phyloP scores from a whole-genome alignment of 2,888 invertebrate genomes.

The Autographa gamma region DNA sequence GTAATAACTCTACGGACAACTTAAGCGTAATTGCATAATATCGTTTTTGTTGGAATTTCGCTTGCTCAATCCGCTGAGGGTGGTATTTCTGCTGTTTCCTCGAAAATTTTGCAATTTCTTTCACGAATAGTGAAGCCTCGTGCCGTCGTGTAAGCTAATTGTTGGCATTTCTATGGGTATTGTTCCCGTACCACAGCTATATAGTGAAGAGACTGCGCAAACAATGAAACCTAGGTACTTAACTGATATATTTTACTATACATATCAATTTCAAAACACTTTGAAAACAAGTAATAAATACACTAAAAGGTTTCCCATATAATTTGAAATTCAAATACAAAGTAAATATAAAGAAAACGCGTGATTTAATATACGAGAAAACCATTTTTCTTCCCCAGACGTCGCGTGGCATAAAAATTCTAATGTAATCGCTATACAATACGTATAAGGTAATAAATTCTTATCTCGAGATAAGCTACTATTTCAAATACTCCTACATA shows the following conservation, averaged over 20 bases:
- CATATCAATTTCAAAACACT: neutral
- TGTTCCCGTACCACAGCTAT: slow-evolving; percentile 22
- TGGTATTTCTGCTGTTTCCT: slow-evolving; percentile 73
- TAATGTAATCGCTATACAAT: slow-evolving; percentile 64
- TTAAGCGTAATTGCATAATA: slow-evolving; percentile 86
- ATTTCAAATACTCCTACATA: slow-evolving; percentile 56
- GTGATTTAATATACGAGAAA: slow-evolving; percentile 56
- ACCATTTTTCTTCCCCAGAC: slow-evolving; percentile 57
- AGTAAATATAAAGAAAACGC: slow-evolving; percentile 53
- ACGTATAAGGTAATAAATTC: slow-evolving; percentile 66
- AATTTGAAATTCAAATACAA: slow-evolving; percentile 53
- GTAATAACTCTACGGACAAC: slow-evolving; percentile 84
- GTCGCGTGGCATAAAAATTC: slow-evolving; percentile 59
- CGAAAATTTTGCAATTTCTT: slow-evolving; percentile 75
- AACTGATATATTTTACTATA: neutral
- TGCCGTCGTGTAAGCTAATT: slow-evolving; percentile 37
- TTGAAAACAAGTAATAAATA: slow-evolving; percentile 32
- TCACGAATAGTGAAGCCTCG: slow-evolving; percentile 48
- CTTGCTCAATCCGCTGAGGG: slow-evolving; percentile 81
- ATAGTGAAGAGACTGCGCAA: neutral
- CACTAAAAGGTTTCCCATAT: slow-evolving; percentile 37
- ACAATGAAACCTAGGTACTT: neutral
- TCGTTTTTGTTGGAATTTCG: slow-evolving; percentile 84
- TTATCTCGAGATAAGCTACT: slow-evolving; percentile 74
- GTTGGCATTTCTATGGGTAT: slow-evolving; percentile 33